Evolutionary conservation across 2,888 invertebrate genomes (phyloP).

Genomic region (Stramonita haemastoma): DNA sequence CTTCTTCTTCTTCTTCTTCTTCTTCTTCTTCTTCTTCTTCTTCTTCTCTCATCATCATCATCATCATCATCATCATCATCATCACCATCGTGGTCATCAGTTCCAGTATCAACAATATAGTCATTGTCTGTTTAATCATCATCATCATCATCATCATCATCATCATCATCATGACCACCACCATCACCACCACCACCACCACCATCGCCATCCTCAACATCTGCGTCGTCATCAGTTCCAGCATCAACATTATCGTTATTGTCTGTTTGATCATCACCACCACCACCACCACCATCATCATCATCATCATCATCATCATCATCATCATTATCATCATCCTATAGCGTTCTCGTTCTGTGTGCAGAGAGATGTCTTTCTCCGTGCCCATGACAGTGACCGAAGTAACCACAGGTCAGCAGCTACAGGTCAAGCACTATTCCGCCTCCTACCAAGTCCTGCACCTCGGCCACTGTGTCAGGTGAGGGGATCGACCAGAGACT

Average conservation of each 20-base stretch:
- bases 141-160: too few species aligned
- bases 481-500: neutral
- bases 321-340: neutral
- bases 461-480: neutral
- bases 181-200: too few species aligned
- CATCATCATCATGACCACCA: too few species aligned
- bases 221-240: neutral
- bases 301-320: neutral
- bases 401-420: neutral
- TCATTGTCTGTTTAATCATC: too few species aligned
- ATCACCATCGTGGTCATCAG: too few species aligned
- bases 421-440: conserved; percentile 1
- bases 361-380: conserved; percentile 16
- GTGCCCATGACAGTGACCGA: conserved; percentile 1
- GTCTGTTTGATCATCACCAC: neutral
- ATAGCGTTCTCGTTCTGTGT: neutral
- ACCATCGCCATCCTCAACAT: neutral
- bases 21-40: neutral
- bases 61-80: too few species aligned
- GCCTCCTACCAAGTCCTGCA: conserved; percentile 9
- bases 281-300: neutral
- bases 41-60: too few species aligned
- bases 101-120: too few species aligned
- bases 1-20: neutral
- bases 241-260: neutral